Base-by-base conservation (phyloP, 1,140 invertebrate species). In the Bombus balteatus region DNA sequence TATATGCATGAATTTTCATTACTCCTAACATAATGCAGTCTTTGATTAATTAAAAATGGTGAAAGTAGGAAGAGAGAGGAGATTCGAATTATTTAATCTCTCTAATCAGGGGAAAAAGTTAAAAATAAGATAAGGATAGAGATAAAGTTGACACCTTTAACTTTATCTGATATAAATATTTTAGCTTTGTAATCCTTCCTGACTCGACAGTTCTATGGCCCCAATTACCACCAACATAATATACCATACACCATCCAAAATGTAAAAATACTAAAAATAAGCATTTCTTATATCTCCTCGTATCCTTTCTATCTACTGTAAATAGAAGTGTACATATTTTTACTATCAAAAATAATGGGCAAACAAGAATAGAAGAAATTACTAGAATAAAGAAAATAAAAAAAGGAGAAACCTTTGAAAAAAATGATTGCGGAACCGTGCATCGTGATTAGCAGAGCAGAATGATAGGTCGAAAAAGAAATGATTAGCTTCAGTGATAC, bases 401-500 rank as follows among this genome's bases (percentile, higher is more conserved):
- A 32, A 5, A 32, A 32, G 22, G 13, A 0, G 10, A 68, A 72
- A 87, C 32, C 68, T 74, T 75, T 10, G 37, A 70, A 34, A 34
- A 62, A n/a, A 4, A 62, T 62, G 28, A 28, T 62, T 10, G 28
- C 13, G 15, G 37, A 71, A 39, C 4, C 34, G 53, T 41, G 75
- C 78, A 41, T 83, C 77, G 70, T 34, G 62, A 32, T 70, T 78
- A 87, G 65, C 43, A 32, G 75, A 25, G 62, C 43, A 41, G 82
- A 57, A 68, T 65, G 70, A 32, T 85, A 90, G 88, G 47, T 39
- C 37, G 39, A 47, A 53, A 79, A 47, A 53, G 28, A 68, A 89
- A 76, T 76, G 32, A 81, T 90, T 90, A 82, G 89, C 78, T 85
- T 83, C 82, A 88, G 86, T 86, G 80, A 90, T 90, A 90, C 90